These are phyloP conservation scores for Prunella fulvescens DNA, from an alignment of 2,113 vertebrate genomes.

Conservation along the genomic window DNA sequence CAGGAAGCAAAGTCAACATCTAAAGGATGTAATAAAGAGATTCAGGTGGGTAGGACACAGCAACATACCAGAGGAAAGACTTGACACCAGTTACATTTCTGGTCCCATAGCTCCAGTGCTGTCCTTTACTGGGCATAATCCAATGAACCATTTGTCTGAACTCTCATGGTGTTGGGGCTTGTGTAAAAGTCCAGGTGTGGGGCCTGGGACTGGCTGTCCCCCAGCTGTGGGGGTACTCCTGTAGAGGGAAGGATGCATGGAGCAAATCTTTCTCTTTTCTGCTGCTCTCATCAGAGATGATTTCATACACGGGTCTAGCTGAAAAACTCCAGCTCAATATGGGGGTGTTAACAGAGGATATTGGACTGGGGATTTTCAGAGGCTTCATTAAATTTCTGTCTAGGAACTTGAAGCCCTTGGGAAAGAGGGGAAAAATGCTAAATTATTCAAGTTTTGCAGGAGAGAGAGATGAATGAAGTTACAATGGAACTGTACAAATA, in stretches of 20 bases:
- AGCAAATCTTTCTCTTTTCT: background rate
- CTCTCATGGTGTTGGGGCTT: background rate
- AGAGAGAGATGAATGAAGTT: conserved; percentile 8
- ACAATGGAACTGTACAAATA: background rate
- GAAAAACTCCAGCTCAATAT: background rate
- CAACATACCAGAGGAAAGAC: background rate
- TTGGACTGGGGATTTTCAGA: background rate
- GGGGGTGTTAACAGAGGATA: background rate
- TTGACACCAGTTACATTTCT: background rate
- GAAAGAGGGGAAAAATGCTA: background rate
- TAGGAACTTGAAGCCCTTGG: background rate
- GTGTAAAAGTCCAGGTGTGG: background rate
- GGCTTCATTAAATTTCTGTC: background rate
- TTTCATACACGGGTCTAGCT: background rate
- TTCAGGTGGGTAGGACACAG: conserved; percentile 1
- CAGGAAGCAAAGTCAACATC: conserved; percentile 48
- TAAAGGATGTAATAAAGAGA: conserved; percentile 24
- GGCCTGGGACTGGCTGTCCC: background rate
- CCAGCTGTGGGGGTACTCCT: background rate
- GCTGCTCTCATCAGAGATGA: background rate
- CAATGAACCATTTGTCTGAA: background rate
- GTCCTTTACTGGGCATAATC: background rate
- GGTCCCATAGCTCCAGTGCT: background rate
- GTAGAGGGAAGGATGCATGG: background rate
- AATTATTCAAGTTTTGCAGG: background rate